Evolutionary conservation across 1,140 invertebrate species (phyloP).

Genomic region (Acromyrmex echinatior): DNA sequence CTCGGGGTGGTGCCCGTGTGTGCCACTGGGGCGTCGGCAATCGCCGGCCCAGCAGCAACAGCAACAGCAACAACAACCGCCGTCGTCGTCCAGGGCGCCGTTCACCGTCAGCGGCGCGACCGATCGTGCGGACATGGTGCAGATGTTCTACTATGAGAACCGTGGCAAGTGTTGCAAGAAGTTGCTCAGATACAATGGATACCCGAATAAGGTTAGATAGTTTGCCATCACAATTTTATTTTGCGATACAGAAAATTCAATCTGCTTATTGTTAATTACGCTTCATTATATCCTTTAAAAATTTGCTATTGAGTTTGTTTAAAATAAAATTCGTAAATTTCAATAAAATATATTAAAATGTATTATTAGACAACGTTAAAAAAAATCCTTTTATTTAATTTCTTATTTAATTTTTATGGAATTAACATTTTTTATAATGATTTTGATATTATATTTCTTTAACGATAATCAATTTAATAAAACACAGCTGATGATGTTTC

Average conservation of each 20-base stretch:
- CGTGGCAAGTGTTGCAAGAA: conserved; percentile 91
- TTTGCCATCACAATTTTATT: too few species aligned
- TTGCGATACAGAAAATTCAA: neutral
- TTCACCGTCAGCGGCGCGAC: conserved; percentile 82
- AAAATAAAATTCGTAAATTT: neutral
- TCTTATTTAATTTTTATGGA: neutral
- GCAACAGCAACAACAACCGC: conserved; percentile 61
- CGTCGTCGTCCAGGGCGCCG: conserved; percentile 77
- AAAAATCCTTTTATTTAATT: neutral
- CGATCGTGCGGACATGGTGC: conserved; percentile 87
- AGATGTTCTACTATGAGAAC: conserved; percentile 92
- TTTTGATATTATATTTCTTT: conserved; percentile 3
- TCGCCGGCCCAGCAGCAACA: conserved; percentile 79
- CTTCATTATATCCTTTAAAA: neutral
- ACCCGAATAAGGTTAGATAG: conserved; percentile 89
- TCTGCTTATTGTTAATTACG: neutral
- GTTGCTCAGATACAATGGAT: conserved; percentile 90
- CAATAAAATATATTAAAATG: neutral
- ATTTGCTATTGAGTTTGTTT: neutral
- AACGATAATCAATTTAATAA: neutral
- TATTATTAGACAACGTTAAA: neutral
- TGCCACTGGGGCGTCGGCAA: conserved; percentile 85
- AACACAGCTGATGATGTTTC: neutral
- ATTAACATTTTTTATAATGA: neutral
- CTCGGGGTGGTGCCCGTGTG: conserved; percentile 86